Conservation (phyloP, 2,888 invertebrate species). For the Agonopterix alstromeriana region DNA sequence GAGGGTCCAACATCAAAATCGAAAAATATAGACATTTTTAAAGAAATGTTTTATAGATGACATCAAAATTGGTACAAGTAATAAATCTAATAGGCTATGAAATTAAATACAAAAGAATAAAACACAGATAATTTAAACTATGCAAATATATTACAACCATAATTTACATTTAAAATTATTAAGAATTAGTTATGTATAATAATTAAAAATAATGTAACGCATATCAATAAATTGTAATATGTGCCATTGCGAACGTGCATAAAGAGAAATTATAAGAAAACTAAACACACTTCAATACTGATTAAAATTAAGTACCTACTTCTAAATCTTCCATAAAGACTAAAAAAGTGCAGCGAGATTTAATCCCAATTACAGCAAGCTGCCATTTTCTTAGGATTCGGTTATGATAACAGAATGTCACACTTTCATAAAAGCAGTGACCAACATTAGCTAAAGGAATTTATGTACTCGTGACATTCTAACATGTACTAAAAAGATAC, state of each 20-base stretch:
- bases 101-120: constrained; percentile 16
- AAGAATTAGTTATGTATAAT: constrained; percentile 24
- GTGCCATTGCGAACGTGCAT: not conserved
- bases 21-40: constrained; percentile 60
- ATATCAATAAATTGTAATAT: constrained; percentile 1
- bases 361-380: not conserved
- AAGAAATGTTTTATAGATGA: not conserved
- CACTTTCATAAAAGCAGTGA: too few species aligned
- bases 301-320: constrained; percentile 7
- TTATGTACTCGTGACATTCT: too few species aligned
- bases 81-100: constrained; percentile 35
- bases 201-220: constrained; percentile 6
- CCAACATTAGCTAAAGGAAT: too few species aligned
- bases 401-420: too few species aligned
- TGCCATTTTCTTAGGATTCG: not conserved
- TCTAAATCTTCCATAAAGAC: not conserved
- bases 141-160: constrained; percentile 59
- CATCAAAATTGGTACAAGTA: not conserved
- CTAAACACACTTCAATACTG: constrained; percentile 8
- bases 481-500: too few species aligned
- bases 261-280: constrained; percentile 2
- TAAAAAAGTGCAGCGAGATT: too few species aligned
- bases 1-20: constrained; percentile 45
- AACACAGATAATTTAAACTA: constrained; percentile 33
- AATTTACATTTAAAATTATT: constrained; percentile 46